A percentile compares a stretch with the other conserved stretches of the same genome.
Conservation (phyloP, 2,797 vertebrate genomes). For the Paramormyrops hopkinsi region DNA sequence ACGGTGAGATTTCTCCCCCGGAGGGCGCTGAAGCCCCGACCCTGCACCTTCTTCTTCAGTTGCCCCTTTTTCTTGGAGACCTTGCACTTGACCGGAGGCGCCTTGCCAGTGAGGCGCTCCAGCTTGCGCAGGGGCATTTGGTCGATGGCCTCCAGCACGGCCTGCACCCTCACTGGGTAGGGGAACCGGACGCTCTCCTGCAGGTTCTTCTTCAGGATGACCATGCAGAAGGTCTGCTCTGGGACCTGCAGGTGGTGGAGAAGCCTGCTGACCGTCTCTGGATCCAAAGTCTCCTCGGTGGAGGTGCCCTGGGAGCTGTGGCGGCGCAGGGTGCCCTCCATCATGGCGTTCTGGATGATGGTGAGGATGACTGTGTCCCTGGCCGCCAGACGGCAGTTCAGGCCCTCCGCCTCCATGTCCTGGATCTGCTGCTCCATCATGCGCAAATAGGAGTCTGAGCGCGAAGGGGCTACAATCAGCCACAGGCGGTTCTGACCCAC, state of each 20-base stretch:
- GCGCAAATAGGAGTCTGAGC: constrained; percentile 59
- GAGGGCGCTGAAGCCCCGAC: constrained; percentile 39
- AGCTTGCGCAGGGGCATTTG: constrained; percentile 65
- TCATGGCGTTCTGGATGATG: constrained; percentile 72
- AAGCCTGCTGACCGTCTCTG: constrained; percentile 60
- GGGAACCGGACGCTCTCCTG: constrained; percentile 62
- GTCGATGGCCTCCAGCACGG: constrained; percentile 65
- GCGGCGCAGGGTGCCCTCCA: constrained; percentile 66
- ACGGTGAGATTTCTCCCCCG: constrained; percentile 44
- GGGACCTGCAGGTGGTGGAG: constrained; percentile 62
- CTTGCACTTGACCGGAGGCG: constrained; percentile 54
- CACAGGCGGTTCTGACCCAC: constrained; percentile 65
- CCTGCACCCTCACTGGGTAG: constrained; percentile 63
- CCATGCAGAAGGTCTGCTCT: constrained; percentile 62
- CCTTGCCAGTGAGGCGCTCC: constrained; percentile 64
- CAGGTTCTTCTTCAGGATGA: constrained; percentile 68
- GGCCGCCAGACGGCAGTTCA: constrained; percentile 66
- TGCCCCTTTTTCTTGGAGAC: constrained; percentile 55
- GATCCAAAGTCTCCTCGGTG: constrained; percentile 56
- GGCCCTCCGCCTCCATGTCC: constrained; percentile 55
- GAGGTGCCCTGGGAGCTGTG: constrained; percentile 56
- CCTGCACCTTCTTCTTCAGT: constrained; percentile 43
- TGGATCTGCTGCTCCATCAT: constrained; percentile 74
- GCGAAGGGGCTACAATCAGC: constrained; percentile 64
- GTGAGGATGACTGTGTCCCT: constrained; percentile 67